Evolutionary conservation across 92 coral and sea anemone genomes (phyloP), one percentile per base, ranked within the genome.

Genomic region (Parazoanthus darwini): DNA sequence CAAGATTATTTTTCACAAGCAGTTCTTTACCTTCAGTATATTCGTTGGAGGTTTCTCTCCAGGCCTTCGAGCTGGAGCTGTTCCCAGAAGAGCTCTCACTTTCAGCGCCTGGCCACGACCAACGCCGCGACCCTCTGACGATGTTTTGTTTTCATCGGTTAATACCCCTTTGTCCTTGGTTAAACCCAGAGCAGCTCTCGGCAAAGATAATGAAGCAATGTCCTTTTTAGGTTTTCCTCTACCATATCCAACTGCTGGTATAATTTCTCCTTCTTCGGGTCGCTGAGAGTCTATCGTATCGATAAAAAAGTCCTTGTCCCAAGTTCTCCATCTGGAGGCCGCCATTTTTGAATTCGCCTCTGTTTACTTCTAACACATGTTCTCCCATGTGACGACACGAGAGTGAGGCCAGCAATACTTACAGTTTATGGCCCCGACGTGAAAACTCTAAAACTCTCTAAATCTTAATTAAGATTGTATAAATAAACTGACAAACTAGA

Each of bases 241-340:
- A 39, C 94, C 92, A 35, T 86, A 86, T 54, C 94, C 94, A 39
- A 92, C 75, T 9, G 94, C 88, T 89, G 92, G 75, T 26, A 92
- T 92, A 18, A 89, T 46, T 81, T 92, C 94, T 48, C 88, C 85
- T 77, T 92, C 92, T n/a, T 92, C 94, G 13, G 90, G 92, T 77
- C 46, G 66, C 80, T 86, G 85, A 23, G 92, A 89, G 44, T 91
- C 74, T 67, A 86, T 91, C 16, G 84, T 88, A 59, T 92, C 94
- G 44, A 81, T 92, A 50, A 89, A 92, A 46, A 42, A 89, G 26
- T 91, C 94, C 20, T 51, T n/a, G n/a, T 92, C 94, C 94, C 94
- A 89, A 0, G 94, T 92, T 56, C 92, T 76, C 92, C 94, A 91
- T 3, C 92, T 81, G 35, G 94, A 89, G 11, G 92, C 94, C 90